These are phyloP conservation scores for Pedicia rivosa DNA, from an alignment of 2,888 invertebrate species.

Conservation along the genomic window DNA sequence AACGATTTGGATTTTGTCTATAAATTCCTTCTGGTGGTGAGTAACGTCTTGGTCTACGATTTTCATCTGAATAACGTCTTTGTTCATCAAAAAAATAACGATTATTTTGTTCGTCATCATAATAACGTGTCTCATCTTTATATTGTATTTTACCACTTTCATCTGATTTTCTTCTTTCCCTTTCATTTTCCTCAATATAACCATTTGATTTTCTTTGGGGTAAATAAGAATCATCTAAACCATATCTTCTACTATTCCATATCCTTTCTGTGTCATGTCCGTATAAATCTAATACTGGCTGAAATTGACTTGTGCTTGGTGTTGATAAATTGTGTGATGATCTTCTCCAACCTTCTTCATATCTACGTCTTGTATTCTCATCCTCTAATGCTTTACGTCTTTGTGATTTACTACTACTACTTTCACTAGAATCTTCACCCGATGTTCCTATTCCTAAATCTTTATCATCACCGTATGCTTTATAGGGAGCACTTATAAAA, in stretches of 20 bases:
- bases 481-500: conserved; percentile 39
- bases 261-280: conserved; percentile 34
- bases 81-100: conserved; percentile 11
- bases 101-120: conserved; percentile 14
- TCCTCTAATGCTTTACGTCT: conserved; percentile 41
- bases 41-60: conserved; percentile 24
- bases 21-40: conserved; percentile 33
- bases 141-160: neutral
- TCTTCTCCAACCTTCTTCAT: conserved; percentile 53
- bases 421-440: conserved; percentile 70
- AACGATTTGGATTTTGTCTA: conserved; percentile 33
- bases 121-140: conserved; percentile 4
- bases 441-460: conserved; percentile 71
- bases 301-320: conserved; percentile 39
- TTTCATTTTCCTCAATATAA: neutral
- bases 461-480: conserved; percentile 50
- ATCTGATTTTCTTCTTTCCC: conserved; percentile 5
- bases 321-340: conserved; percentile 36
- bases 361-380: conserved; percentile 40
- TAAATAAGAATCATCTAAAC: conserved; percentile 4
- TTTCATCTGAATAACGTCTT: conserved; percentile 29
- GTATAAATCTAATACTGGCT: conserved; percentile 47
- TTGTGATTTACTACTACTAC: conserved; percentile 59
- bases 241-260: conserved; percentile 8
- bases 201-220: conserved; percentile 2